Base-by-base conservation (phyloP, 92 coral and sea anemone genomes). In the Nematostella vectensis region DNA sequence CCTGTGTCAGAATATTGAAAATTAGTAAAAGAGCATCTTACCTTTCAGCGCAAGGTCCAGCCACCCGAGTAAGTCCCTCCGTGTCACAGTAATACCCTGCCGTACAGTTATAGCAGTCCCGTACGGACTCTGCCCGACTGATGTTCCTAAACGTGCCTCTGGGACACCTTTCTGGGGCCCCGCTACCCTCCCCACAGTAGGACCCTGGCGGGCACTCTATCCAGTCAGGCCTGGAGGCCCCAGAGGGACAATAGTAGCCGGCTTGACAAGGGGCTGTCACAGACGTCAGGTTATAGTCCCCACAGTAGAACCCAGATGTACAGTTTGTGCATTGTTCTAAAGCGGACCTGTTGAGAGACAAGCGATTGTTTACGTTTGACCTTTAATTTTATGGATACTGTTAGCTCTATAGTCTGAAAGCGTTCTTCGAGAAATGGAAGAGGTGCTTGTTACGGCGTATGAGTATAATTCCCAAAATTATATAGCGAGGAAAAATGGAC, bases 41-140 rank as follows among this genome's bases (percentile, higher is more conserved):
- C 98, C 91, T 80, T 71, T 59, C 72, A 23, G 87, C 98, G 74
- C 98, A 91, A 10, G 82, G 82, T 4, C 88, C 98, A 57, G 91
- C 67, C 13, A 68, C 89, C n/a, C 57, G 26, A 3, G 80, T 54
- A 29, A 91, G 74, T 16, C 98, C 98, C 33, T 60, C 65, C 11
- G 87, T 79, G 29, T 86, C 82, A 63, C 98, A 91, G 65, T 91
- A 91, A 48, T 58, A 69, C 20, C 98, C 93, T 8, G 98, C 82
- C 9, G 98, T 91, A 31, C 98, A 91, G 52, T 69, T 65, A 48
- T 80, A 91, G 51, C 98, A 91, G 31, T 86, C 93, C 27, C 58
- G 37, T 3, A 67, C 9, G 6, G 84, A 66, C 48, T 62, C 75
- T 47, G 88, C 98, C 75, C 61, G 57, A 10, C 82, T 69, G 47